Conservation (phyloP, 2,113 vertebrate species). For the Dicrurus megarhynchus region DNA sequence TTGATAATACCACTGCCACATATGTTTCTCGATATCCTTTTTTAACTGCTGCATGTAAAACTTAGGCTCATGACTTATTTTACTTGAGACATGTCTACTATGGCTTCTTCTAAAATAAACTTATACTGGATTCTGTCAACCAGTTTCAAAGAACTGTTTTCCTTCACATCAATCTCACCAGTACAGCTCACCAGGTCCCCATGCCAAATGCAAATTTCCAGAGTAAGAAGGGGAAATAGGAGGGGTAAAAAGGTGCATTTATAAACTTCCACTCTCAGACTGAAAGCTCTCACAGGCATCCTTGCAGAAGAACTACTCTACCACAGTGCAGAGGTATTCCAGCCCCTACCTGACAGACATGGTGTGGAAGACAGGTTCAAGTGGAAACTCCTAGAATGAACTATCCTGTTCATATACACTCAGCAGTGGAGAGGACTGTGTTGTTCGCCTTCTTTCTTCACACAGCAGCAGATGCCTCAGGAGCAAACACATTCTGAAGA, state of each 20-base stretch:
- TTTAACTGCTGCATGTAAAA: background rate
- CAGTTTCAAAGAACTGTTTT: background rate
- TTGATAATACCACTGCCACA: background rate
- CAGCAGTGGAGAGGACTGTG: background rate
- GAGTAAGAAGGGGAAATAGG: background rate
- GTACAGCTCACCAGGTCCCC: background rate
- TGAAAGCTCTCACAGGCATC: background rate
- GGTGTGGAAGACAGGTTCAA: background rate
- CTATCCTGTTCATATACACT: background rate
- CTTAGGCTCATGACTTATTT: background rate
- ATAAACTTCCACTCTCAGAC: background rate
- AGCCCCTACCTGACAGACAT: background rate
- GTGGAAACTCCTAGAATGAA: background rate
- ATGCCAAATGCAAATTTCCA: background rate
- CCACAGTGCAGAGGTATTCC: background rate
- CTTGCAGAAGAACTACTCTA: background rate
- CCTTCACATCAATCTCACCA: background rate
- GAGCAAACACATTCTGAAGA: background rate
- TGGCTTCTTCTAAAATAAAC: background rate
- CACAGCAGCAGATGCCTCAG: background rate
- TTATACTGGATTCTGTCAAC: background rate
- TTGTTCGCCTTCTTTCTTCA: background rate
- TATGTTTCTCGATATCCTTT: background rate
- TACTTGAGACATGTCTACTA: background rate
- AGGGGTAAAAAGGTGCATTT: background rate